Conservation (phyloP, 1,140 invertebrate species). For the Nautilus pompilius region DNA sequence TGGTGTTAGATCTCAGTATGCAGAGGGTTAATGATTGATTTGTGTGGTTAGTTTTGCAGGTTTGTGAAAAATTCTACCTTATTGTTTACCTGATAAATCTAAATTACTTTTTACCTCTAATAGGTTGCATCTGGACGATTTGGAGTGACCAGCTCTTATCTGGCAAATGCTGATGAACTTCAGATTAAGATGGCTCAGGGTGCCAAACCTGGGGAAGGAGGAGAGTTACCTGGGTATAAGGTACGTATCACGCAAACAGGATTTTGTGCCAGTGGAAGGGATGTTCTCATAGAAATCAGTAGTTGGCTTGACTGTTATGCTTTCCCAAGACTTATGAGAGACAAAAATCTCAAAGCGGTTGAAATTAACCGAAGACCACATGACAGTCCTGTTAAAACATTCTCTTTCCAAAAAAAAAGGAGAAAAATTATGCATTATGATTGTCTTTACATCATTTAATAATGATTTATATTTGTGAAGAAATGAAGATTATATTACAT, state of each 20-base stretch:
- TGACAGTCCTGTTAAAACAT: too few relatives aligned
- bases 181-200: conserved; percentile 59
- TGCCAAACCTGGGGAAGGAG: conserved; percentile 57
- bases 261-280: neutral
- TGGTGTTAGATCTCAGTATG: too few relatives aligned
- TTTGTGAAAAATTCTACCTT: too few relatives aligned
- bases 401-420: too few relatives aligned
- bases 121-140: conserved; percentile 97
- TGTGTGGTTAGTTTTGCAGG: too few relatives aligned
- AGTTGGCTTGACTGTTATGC: too few relatives aligned
- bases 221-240: conserved; percentile 56
- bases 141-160: conserved; percentile 94
- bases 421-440: neutral
- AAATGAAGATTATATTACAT: too few relatives aligned
- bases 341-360: neutral
- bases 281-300: too few relatives aligned
- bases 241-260: conserved; percentile 18
- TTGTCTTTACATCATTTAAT: neutral
- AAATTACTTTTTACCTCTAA: too few relatives aligned
- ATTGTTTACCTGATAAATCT: too few relatives aligned
- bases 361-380: neutral
- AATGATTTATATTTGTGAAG: conserved; percentile 6
- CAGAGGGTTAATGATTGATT: too few relatives aligned
- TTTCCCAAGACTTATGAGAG: neutral
- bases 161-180: conserved; percentile 78